Conservation (phyloP, 2,888 invertebrate genomes). For the Calameuta filiformis region DNA sequence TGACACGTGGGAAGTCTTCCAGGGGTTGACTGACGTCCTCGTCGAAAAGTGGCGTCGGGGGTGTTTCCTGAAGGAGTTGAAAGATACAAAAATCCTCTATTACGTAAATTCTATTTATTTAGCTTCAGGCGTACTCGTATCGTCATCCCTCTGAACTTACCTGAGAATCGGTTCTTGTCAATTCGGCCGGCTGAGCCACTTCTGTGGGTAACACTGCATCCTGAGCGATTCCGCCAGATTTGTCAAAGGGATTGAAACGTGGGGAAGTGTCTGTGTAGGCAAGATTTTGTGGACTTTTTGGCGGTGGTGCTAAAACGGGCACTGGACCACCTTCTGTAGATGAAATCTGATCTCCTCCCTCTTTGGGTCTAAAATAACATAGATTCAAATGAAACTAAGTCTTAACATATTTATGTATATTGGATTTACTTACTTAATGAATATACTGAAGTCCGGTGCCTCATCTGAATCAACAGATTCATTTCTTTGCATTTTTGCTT, state of each 20-base stretch:
- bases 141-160: constrained; percentile 30
- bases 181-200: constrained; percentile 59
- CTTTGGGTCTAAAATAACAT: constrained; percentile 63
- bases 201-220: constrained; percentile 56
- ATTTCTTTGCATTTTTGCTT: constrained; percentile 71
- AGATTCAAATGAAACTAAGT: not conserved
- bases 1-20: constrained; percentile 88
- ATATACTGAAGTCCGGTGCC: constrained; percentile 83
- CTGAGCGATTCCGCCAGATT: constrained; percentile 67
- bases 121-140: not conserved
- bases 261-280: constrained; percentile 73
- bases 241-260: constrained; percentile 83
- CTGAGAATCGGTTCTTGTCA: constrained; percentile 61
- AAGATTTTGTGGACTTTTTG: constrained; percentile 69
- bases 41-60: constrained; percentile 93
- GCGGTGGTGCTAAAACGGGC: constrained; percentile 82
- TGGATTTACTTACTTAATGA: constrained; percentile 74
- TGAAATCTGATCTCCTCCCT: constrained; percentile 59
- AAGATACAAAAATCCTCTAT: not conserved
- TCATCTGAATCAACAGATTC: constrained; percentile 84
- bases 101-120: constrained; percentile 49
- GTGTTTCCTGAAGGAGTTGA: constrained; percentile 76
- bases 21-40: constrained; percentile 93
- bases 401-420: not conserved
- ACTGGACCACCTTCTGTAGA: constrained; percentile 68